Percentiles rank a stretch among this genome's conserved stretches.
Conservation (phyloP, 2,113 vertebrate genomes). For the Paedocypris sp. region DNA sequence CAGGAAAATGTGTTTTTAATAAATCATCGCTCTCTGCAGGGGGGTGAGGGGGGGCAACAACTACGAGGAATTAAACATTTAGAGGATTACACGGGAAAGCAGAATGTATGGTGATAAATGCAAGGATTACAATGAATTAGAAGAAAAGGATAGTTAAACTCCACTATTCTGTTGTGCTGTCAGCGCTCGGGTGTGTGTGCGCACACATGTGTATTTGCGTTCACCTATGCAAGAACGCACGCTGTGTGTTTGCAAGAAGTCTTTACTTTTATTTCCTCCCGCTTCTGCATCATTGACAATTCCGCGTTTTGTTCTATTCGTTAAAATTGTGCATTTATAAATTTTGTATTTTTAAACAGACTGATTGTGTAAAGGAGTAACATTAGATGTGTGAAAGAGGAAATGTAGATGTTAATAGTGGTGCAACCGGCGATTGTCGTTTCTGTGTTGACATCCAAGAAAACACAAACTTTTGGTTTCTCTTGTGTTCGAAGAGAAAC, state of each 20-base stretch:
- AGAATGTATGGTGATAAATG: constrained; percentile 68
- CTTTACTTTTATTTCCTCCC: no score
- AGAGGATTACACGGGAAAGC: constrained; percentile 65
- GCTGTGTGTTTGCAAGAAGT: no score
- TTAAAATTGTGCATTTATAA: no score
- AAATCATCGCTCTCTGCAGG: constrained; percentile 41
- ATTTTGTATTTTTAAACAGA: no score
- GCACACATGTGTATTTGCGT: background rate
- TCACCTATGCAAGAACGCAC: no score
- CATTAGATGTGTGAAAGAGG: background rate
- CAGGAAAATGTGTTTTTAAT: constrained; percentile 57
- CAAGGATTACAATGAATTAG: constrained; percentile 69
- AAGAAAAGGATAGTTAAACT: constrained; percentile 59
- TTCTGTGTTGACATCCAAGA: background rate
- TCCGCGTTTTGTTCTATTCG: no score
- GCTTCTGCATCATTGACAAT: no score
- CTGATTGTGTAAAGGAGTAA: no score
- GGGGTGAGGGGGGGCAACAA: constrained; percentile 45
- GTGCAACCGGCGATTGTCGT: background rate
- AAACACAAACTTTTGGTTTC: background rate
- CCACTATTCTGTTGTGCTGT: constrained; percentile 66
- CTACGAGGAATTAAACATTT: constrained; percentile 65
- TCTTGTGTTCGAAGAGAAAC: no score
- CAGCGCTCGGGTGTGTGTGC: constrained; percentile 28
- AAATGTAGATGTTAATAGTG: background rate